Conservation (phyloP, 2,113 vertebrate genomes). For the Proterorhinus semilunaris region DNA sequence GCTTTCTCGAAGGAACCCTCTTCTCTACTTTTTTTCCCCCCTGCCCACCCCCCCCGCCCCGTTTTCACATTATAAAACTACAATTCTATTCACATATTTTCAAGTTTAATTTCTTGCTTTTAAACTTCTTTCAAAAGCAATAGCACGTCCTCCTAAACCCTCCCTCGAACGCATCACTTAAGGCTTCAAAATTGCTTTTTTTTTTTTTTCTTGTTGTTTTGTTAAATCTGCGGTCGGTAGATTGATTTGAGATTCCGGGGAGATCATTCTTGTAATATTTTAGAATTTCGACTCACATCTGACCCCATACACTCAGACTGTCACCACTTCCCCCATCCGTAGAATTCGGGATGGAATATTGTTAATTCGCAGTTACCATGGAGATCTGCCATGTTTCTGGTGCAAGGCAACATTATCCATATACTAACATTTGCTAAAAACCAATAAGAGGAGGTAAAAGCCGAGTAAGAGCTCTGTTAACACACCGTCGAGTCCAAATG, state of each 20-base stretch:
- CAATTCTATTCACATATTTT: constrained; percentile 86
- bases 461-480: too few species aligned
- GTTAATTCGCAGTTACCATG: too few species aligned
- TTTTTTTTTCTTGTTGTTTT: constrained; percentile 47
- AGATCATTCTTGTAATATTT: constrained; percentile 33
- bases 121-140: constrained; percentile 73
- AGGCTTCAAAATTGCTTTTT: constrained; percentile 75
- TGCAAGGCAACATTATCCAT: too few species aligned
- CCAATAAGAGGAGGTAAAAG: too few species aligned
- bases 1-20: constrained; percentile 55
- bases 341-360: too few species aligned
- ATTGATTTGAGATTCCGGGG: constrained; percentile 49
- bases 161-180: constrained; percentile 69
- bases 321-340: constrained; percentile 56
- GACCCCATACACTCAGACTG: constrained; percentile 44
- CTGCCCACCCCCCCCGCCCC: background rate
- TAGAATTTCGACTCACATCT: constrained; percentile 49
- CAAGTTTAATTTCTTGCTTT: constrained; percentile 84
- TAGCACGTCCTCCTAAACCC: constrained; percentile 65
- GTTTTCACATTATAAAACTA: constrained; percentile 88
- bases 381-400: too few species aligned
- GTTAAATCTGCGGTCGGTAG: constrained; percentile 37
- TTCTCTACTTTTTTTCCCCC: constrained; percentile 66
- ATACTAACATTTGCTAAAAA: too few species aligned
- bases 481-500: too few species aligned